These are phyloP conservation scores for Sphenodon punctatus DNA, from an alignment of 2,797 vertebrate genomes.

Conservation along the genomic window DNA sequence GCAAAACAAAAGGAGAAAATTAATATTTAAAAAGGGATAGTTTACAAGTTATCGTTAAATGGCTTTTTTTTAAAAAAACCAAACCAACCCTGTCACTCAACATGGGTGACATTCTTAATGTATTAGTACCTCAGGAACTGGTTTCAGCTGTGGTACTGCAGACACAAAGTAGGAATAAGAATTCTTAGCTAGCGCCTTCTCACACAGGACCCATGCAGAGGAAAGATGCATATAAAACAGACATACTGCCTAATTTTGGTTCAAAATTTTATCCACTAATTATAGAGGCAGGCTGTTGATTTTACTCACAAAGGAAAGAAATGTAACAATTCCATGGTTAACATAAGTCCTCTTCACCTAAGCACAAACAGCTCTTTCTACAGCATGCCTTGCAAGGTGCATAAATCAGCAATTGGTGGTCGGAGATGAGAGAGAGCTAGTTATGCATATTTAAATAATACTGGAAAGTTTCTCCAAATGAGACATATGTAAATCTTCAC, in stretches of 20 bases:
- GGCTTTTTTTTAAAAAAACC: too few relatives aligned
- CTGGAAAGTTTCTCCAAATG: slow-evolving; percentile 43
- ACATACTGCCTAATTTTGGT: neutral
- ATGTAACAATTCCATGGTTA: neutral
- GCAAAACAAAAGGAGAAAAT: neutral
- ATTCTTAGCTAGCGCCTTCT: neutral
- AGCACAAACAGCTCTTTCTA: neutral
- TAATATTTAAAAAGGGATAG: neutral
- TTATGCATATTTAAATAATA: slow-evolving; percentile 30
- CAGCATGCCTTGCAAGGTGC: neutral
- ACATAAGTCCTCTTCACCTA: neutral
- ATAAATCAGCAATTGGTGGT: neutral
- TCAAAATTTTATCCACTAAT: neutral
- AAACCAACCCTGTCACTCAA: accelerated
- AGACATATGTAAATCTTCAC: slow-evolving; percentile 45
- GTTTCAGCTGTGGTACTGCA: neutral
- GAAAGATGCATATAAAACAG: neutral
- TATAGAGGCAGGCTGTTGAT: accelerated
- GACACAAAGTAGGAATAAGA: neutral
- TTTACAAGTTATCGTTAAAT: neutral
- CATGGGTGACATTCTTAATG: neutral
- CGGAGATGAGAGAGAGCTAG: slow-evolving; percentile 30
- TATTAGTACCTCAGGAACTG: neutral
- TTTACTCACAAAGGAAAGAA: neutral
- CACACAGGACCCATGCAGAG: neutral